phyloP scores from a whole-genome alignment of 1,140 invertebrate genomes.

The Delia radicum region DNA sequence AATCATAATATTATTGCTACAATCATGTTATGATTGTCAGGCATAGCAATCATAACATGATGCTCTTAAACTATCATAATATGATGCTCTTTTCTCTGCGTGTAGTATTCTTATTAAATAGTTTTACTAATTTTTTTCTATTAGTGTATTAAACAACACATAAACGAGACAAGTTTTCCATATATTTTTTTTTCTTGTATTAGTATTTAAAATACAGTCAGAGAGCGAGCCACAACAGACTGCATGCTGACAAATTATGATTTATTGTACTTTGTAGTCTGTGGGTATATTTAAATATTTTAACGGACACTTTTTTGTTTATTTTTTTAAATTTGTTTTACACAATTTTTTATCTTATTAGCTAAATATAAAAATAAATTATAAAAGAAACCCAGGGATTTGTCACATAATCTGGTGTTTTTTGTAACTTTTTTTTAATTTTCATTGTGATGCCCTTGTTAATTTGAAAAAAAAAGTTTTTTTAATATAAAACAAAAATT shows the following conservation, averaged over 20 bases:
- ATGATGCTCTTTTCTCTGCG: too few species aligned
- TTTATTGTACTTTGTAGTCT: neutral
- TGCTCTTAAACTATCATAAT: too few species aligned
- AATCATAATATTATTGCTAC: too few species aligned
- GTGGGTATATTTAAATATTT: neutral
- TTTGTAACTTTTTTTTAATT: neutral
- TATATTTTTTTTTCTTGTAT: too few species aligned
- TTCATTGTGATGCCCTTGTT: neutral
- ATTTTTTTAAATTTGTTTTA: neutral
- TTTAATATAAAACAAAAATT: neutral
- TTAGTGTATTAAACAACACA: too few species aligned
- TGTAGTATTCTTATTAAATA: too few species aligned
- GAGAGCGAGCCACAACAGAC: neutral
- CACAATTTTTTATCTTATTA: neutral
- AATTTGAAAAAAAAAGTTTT: neutral
- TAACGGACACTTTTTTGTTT: neutral
- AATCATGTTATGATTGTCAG: too few species aligned
- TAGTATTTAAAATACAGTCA: neutral
- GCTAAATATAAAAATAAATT: neutral
- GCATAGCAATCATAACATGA: too few species aligned
- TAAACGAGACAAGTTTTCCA: too few species aligned
- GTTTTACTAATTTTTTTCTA: too few species aligned
- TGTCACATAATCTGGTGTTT: neutral
- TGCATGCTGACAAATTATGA: constrained; percentile 4
- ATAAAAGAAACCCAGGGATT: neutral